These are phyloP conservation scores for Sinelater perroti DNA, from an alignment of 2,888 invertebrate genomes.

Conservation along the genomic window DNA sequence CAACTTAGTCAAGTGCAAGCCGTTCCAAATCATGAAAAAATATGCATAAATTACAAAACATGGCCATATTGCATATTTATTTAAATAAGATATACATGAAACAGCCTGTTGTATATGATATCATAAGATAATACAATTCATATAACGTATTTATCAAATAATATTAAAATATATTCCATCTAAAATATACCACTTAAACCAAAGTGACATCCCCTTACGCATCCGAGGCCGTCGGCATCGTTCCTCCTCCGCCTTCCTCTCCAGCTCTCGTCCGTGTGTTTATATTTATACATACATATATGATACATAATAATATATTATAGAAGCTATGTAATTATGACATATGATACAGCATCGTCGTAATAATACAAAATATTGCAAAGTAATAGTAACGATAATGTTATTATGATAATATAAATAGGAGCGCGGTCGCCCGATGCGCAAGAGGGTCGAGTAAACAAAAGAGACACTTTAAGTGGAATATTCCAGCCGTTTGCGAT, in stretches of 20 bases:
- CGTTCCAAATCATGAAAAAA: constrained; percentile 41
- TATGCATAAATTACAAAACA: constrained; percentile 47
- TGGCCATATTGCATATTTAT: constrained; percentile 55
- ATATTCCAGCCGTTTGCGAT: constrained; percentile 42
- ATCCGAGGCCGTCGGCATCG: constrained; percentile 24
- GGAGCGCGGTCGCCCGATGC: constrained; percentile 19
- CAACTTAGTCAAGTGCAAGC: constrained; percentile 43
- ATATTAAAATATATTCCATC: constrained; percentile 44
- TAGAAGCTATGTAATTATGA: constrained; percentile 35
- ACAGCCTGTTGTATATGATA: constrained; percentile 52
- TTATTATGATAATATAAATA: constrained; percentile 31
- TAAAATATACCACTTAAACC: constrained; percentile 44
- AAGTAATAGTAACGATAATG: constrained; percentile 27
- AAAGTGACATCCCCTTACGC: constrained; percentile 36
- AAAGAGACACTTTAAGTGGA: constrained; percentile 35
- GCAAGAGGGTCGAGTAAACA: constrained; percentile 25
- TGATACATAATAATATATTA: constrained; percentile 27
- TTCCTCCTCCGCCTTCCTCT: too few species aligned
- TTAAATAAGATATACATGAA: constrained; percentile 54
- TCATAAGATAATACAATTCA: constrained; percentile 46
- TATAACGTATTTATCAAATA: constrained; percentile 44
- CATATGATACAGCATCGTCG: constrained; percentile 24
- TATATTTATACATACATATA: constrained; percentile 1
- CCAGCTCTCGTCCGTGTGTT: too few species aligned
- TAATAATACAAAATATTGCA: constrained; percentile 33